phyloP scores from a whole-genome alignment of 2,113 vertebrate species.

The Elgaria multicarinata region DNA sequence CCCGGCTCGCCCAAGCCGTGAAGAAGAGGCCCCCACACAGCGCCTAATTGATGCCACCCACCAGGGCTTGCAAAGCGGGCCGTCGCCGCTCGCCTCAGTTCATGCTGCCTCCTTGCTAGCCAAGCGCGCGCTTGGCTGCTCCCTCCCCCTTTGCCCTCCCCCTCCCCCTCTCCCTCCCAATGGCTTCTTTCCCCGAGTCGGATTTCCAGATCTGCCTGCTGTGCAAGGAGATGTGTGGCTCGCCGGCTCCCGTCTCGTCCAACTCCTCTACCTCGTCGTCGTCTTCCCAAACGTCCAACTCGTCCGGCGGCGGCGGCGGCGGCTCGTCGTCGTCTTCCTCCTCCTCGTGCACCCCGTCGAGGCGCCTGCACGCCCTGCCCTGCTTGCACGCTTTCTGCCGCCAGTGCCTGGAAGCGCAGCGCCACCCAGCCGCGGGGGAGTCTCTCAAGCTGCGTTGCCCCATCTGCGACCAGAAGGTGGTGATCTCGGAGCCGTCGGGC shows the following conservation, averaged over 20 bases:
- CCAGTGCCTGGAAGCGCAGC: slow-evolving; percentile 91
- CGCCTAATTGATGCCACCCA: slow-evolving; percentile 65
- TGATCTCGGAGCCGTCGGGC: slow-evolving; percentile 87
- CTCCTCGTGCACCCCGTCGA: slow-evolving; percentile 58
- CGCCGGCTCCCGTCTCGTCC: slow-evolving; percentile 88
- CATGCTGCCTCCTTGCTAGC: slow-evolving; percentile 62
- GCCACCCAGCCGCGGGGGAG: slow-evolving; percentile 78
- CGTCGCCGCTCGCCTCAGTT: not conserved
- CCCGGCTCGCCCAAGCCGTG: not conserved
- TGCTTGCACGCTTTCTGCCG: slow-evolving; percentile 94
- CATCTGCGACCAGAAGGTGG: slow-evolving; percentile 91
- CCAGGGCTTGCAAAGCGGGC: not conserved
- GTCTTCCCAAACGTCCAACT: slow-evolving; percentile 85
- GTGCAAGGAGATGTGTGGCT: slow-evolving; percentile 93
- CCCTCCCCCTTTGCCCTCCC: slow-evolving; percentile 33
- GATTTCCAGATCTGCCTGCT: slow-evolving; percentile 92
- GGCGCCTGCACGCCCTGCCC: slow-evolving; percentile 90
- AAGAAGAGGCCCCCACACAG: slow-evolving; percentile 48
- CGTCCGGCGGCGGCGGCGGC: slow-evolving; percentile 66
- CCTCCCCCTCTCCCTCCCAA: slow-evolving; percentile 71
- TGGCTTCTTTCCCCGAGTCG: slow-evolving; percentile 93
- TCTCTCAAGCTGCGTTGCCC: slow-evolving; percentile 90
- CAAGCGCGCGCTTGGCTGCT: slow-evolving; percentile 43
- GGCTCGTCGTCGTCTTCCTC: slow-evolving; percentile 39
- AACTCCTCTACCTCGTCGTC: slow-evolving; percentile 90